Base-by-base conservation (phyloP, 2,888 invertebrate genomes). In the Eristalis pertinax region DNA sequence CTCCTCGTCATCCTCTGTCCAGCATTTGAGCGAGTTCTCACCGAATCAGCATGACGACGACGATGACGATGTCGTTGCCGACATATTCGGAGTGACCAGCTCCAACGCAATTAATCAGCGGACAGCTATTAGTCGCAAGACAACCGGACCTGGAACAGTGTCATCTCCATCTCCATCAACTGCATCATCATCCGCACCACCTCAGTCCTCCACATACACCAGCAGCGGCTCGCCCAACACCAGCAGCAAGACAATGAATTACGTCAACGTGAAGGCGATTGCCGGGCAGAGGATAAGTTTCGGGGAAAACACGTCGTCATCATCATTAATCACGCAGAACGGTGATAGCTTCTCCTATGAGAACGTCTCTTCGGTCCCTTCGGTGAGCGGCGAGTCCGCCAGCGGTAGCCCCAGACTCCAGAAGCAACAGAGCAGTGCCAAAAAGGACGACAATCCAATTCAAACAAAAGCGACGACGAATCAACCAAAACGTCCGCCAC, bases 221-320 rank as follows among this genome's bases (percentile, higher is more conserved):
- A 4, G 90, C 91, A 4, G 90, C 29, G 69, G 72, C 38, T 70
- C 67, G 77, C 64, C 60, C 41, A 43, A 11, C 56, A 35, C 63
- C 70, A 29, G 19, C 65, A 67, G 24, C 64, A 81, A 86, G 63
- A 64, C 81, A 32, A 87, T 69, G 50, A 90, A 88, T 80, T 94
- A 95, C 90, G 92, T 92, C 72, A 95, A 94, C 91, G 94, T 95
- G 0, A 94, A 95, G 90, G 96, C 95, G 83, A 96, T 96, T 80
- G 95, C 95, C 11, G 96, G 96, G 10, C 96, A 96, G 91, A 94
- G 96, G 90, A 95, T 96, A 89, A 93, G 95, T 89, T 94, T 95
- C 89, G 95, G 95, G 89, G 95, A 95, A 89, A 89, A 90, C 74
- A 84, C 89, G 26, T 91, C 92, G 70, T 87, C 91, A 89, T 92